These are phyloP conservation scores for Pristiophorus japonicus DNA, from an alignment of 2,113 vertebrate species.

Conservation along the genomic window DNA sequence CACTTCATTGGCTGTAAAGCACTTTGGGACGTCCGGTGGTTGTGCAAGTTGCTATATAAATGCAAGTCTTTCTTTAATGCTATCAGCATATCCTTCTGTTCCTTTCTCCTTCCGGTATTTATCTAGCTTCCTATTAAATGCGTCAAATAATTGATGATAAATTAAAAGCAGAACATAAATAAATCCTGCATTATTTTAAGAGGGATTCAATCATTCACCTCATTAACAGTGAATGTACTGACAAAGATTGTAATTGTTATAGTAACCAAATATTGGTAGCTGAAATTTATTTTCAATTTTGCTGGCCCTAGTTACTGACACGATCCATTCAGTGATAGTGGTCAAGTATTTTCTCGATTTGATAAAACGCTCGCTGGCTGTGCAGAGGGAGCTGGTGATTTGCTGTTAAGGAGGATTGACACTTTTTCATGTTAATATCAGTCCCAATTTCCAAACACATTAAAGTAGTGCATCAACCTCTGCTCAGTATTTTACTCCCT, in stretches of 20 bases:
- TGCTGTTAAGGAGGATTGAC: not conserved
- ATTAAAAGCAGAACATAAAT: not conserved
- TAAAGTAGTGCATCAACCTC: not conserved
- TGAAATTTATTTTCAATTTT: not conserved
- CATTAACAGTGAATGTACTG: not conserved
- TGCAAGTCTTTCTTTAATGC: not conserved
- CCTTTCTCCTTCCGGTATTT: not conserved
- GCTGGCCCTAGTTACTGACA: not conserved
- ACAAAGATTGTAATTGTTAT: not conserved
- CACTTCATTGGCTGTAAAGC: no score
- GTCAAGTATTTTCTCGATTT: not conserved
- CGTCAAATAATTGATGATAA: not conserved
- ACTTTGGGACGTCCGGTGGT: no score
- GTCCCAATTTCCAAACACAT: not conserved
- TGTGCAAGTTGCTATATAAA: no score
- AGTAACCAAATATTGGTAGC: not conserved
- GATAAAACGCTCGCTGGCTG: not conserved
- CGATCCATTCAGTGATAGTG: not conserved
- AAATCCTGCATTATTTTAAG: not conserved
- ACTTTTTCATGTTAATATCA: not conserved
- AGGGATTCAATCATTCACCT: not conserved
- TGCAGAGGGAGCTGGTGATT: not conserved
- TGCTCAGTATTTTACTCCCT: not conserved
- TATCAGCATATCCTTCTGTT: not conserved
- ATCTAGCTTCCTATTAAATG: not conserved